phyloP scores from a whole-genome alignment of 2,113 vertebrate species.

The Lethenteron camtschaticum region DNA sequence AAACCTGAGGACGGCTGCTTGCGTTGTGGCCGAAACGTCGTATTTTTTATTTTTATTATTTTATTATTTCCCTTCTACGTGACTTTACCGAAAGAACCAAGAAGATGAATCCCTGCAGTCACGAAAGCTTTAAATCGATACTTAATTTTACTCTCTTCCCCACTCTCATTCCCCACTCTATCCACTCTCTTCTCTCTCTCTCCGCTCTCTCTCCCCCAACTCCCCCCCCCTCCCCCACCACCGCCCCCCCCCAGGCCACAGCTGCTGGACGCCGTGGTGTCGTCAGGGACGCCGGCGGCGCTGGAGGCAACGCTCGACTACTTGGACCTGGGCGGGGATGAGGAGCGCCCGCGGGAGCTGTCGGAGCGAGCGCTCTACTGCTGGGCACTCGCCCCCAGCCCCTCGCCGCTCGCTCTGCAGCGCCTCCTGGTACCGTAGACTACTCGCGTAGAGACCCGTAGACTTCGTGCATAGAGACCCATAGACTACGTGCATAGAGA shows the following conservation, averaged over 20 bases:
- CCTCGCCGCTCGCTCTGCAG: neutral
- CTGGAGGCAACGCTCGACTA: neutral
- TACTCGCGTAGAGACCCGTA: too few relatives aligned
- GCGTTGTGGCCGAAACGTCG: too few relatives aligned
- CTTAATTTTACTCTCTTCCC: too few relatives aligned
- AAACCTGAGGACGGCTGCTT: too few relatives aligned
- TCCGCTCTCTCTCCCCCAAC: neutral
- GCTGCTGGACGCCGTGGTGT: slow-evolving; percentile 1
- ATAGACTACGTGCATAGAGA: too few relatives aligned
- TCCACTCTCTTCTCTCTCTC: neutral
- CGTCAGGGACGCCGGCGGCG: neutral
- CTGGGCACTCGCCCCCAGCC: neutral
- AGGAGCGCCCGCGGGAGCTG: neutral
- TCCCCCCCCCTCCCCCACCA: neutral
- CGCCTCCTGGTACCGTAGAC: neutral
- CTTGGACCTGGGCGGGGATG: neutral
- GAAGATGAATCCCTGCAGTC: too few relatives aligned
- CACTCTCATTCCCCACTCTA: neutral
- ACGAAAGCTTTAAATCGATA: too few relatives aligned
- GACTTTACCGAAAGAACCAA: too few relatives aligned
- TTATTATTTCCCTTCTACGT: too few relatives aligned
- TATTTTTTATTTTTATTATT: too few relatives aligned
- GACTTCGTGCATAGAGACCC: too few relatives aligned
- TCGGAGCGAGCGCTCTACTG: neutral
- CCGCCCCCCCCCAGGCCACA: neutral